phyloP scores from a whole-genome alignment of 2,888 invertebrate species.

The Heliconius cydno region DNA sequence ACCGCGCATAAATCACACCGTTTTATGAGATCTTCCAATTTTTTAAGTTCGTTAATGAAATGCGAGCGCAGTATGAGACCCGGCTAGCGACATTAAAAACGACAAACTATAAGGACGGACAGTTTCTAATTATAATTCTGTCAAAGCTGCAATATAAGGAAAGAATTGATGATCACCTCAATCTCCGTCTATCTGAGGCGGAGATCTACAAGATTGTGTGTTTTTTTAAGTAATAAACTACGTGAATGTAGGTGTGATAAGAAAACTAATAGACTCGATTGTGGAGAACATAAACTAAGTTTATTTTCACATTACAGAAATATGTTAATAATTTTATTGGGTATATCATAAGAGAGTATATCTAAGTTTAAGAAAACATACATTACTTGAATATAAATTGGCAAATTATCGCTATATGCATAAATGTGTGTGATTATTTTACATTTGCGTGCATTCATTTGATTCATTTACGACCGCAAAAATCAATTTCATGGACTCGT shows the following conservation, averaged over 20 bases:
- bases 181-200: slow-evolving; percentile 73
- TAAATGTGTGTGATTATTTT: slow-evolving; percentile 9
- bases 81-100: slow-evolving; percentile 82
- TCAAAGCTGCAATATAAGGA: slow-evolving; percentile 78
- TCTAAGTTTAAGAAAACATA: slow-evolving; percentile 1
- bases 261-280: slow-evolving; percentile 17
- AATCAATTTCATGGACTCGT: slow-evolving; percentile 26
- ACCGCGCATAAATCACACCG: slow-evolving; percentile 80
- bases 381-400: slow-evolving; percentile 30
- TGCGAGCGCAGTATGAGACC: slow-evolving; percentile 82
- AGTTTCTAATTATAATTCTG: slow-evolving; percentile 83
- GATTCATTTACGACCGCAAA: slow-evolving; percentile 34
- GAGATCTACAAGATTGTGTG: slow-evolving; percentile 70
- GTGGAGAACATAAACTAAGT: background rate
- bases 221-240: slow-evolving; percentile 54
- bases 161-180: slow-evolving; percentile 80
- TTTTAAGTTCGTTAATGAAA: slow-evolving; percentile 81
- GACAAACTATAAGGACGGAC: slow-evolving; percentile 79
- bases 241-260: slow-evolving; percentile 24
- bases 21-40: slow-evolving; percentile 80
- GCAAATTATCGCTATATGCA: slow-evolving; percentile 20
- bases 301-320: slow-evolving; percentile 3
- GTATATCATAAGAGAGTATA: background rate
- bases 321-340: slow-evolving; percentile 7
- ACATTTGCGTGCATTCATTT: slow-evolving; percentile 29